Base-by-base conservation (phyloP, 2,888 invertebrate species). In the Blera fallax region DNA sequence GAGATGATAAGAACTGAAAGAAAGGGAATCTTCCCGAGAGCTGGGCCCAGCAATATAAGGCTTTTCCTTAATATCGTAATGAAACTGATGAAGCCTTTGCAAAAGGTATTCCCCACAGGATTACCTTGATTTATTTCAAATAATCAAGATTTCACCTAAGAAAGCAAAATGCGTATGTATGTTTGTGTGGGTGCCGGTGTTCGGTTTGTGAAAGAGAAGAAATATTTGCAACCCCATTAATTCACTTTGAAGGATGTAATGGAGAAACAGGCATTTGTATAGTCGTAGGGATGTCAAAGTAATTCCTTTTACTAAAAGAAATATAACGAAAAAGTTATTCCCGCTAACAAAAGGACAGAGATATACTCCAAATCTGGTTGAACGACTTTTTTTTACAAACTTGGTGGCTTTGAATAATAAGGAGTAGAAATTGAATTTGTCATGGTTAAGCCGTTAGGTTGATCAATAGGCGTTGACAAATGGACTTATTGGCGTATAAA, bases 51-150 rank as follows among this genome's bases (percentile, higher is more conserved):
- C 37, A 58, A 24, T 62, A 32, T 34, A 27, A 29, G 70, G 8
- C 18, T 77, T 54, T 48, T 32, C 34, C 50, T 48, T 56, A 48
- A 81, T 48, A 70, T 76, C 32, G 37, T 50, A 77, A 77, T 67
- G 58, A 50, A 70, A 72, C 62, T 60, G 76, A 67, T 62, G 62
- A 78, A 83, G 58, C 77, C 60, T 56, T 67, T 32, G 50, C 40
- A 45, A 56, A 32, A 73, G 40, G 32, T 56, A 73, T 65, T 77
- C 64, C 45, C 54, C 48, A 67, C 67, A 83, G 78, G 73, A 83
- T 78, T 78, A 83, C 72, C 78, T 73, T 83, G 83, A 83, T 83
- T 83, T 83, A 83, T 83, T 83, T 78, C 78, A 69, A 83, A 78
- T 73, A 83, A 78, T 83, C 83, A 72, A 83, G 83, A 78, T 78